Conservation (phyloP, 30 jellyfish, hydroid and myxozoan genomes). For the Clytia hemisphaerica region DNA sequence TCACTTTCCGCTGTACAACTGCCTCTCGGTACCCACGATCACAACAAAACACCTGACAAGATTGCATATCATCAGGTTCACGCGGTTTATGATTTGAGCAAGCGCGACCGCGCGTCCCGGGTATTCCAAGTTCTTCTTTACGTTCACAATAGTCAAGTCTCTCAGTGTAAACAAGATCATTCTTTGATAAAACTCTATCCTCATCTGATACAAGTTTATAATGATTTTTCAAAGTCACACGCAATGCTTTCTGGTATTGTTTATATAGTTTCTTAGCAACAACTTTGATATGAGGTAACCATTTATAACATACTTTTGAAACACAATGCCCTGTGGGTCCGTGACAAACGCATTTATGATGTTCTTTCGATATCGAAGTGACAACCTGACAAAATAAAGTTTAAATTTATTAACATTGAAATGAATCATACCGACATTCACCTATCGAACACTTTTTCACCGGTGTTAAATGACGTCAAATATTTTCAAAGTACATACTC, state of each 20-base stretch:
- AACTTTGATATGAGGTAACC: conserved; percentile 7
- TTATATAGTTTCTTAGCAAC: background rate
- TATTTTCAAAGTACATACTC: too few species aligned
- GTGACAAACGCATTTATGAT: background rate
- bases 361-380: background rate
- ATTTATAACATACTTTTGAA: conserved; percentile 1
- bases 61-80: background rate
- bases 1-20: background rate
- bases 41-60: conserved; percentile 7
- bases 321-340: conserved; percentile 16
- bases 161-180: conserved; percentile 10
- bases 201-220: background rate
- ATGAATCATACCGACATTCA: too few species aligned
- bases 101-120: conserved; percentile 11
- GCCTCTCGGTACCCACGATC: background rate
- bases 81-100: background rate
- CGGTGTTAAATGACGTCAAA: too few species aligned
- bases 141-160: conserved; percentile 6
- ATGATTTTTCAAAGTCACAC: background rate
- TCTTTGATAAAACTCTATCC: background rate
- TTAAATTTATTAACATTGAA: too few species aligned
- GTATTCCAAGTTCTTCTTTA: background rate
- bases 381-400: background rate
- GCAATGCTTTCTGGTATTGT: background rate
- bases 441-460: too few species aligned